Percentiles rank a stretch among this genome's conserved stretches.
Evolutionary conservation across 1,140 invertebrate genomes (phyloP).

Genomic region (Pygmarrhopalites habei): DNA sequence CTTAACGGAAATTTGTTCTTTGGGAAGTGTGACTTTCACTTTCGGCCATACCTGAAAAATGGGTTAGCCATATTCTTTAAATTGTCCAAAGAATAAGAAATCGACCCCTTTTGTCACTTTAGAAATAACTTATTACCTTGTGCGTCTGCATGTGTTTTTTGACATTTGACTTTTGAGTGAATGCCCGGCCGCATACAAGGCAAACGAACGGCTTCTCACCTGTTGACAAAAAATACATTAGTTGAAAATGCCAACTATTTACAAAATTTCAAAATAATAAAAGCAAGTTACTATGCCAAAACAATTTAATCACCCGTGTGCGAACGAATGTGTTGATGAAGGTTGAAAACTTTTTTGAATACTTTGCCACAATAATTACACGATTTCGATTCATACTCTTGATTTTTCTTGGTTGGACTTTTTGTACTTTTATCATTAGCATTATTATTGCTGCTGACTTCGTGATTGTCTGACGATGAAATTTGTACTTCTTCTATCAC

Average conservation of each 20-base stretch:
- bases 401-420: conserved; percentile 14
- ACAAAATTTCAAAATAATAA: too few species aligned
- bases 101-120: background rate
- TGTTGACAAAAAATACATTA: too few species aligned
- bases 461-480: too few species aligned
- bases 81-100: background rate
- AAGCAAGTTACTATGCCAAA: too few species aligned
- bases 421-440: background rate
- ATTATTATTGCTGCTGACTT: background rate
- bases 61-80: too few species aligned
- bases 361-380: conserved; percentile 20
- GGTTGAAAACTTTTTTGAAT: conserved; percentile 51
- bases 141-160: conserved; percentile 62
- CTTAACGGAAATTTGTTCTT: conserved; percentile 30
- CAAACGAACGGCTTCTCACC: too few species aligned
- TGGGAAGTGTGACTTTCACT: conserved; percentile 21
- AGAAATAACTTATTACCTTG: too few species aligned
- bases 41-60: too few species aligned
- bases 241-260: too few species aligned
- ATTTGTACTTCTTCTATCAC: too few species aligned
- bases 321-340: conserved; percentile 51
- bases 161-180: conserved; percentile 59
- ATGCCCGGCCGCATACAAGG: conserved; percentile 55
- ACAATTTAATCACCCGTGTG: conserved; percentile 60
- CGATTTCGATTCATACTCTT: too few species aligned